These are phyloP conservation scores for Rotaria magnacalcarata DNA, from an alignment of 2,888 invertebrate species.

Conservation along the genomic window DNA sequence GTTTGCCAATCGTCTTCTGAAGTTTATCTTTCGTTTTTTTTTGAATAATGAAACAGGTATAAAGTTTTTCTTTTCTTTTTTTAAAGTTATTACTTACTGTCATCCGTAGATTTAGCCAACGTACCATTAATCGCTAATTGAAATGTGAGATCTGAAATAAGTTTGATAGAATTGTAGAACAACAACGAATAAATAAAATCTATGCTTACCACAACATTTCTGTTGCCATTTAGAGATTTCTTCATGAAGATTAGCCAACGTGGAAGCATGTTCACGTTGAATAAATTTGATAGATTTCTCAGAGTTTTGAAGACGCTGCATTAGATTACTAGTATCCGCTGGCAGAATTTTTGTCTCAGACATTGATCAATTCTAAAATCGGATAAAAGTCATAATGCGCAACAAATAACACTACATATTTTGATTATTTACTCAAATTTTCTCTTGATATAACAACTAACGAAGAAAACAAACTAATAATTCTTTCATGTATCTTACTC, in stretches of 20 bases:
- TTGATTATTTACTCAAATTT: too few species aligned
- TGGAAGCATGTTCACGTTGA: conserved; percentile 22
- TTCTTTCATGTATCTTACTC: background rate
- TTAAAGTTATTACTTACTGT: background rate
- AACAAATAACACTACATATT: too few species aligned
- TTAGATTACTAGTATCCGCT: background rate
- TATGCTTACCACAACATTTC: background rate
- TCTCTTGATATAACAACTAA: too few species aligned
- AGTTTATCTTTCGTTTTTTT: background rate
- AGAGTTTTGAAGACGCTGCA: background rate
- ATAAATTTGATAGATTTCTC: background rate
- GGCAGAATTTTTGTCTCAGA: background rate
- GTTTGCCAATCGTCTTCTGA: background rate
- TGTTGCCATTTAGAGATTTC: background rate
- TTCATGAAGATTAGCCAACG: conserved; percentile 4
- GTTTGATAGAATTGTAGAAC: background rate
- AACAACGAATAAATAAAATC: background rate
- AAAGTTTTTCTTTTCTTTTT: background rate
- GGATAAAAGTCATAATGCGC: too few species aligned
- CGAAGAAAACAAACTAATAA: background rate
- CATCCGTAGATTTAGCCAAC: background rate
- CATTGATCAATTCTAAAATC: background rate
- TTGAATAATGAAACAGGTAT: background rate
- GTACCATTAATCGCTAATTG: background rate
- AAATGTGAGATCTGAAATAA: background rate